phyloP scores from a whole-genome alignment of 2,797 vertebrate genomes.

The Megalops cyprinoides region DNA sequence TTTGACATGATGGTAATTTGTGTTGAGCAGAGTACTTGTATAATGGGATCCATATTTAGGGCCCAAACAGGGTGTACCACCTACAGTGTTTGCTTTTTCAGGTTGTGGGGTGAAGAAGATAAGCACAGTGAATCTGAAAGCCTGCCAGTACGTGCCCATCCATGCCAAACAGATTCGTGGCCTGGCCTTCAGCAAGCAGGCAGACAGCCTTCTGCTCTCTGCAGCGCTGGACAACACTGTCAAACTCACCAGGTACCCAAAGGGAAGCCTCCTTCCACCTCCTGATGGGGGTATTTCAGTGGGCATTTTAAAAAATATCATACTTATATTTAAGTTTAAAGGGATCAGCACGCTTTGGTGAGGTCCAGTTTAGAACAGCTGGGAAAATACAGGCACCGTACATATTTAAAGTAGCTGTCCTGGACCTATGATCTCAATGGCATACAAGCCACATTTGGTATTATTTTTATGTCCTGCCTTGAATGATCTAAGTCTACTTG shows the following conservation, averaged over 20 bases:
- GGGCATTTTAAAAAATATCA: no score
- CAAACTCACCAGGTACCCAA: constrained; percentile 91
- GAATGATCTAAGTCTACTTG: no score
- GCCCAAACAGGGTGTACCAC: neutral
- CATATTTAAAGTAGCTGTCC: no score
- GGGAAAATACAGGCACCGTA: no score
- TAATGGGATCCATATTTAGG: neutral
- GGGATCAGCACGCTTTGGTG: no score
- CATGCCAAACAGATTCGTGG: constrained; percentile 92
- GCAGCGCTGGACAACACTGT: constrained; percentile 89
- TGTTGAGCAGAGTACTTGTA: constrained; percentile 29
- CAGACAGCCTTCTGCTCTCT: constrained; percentile 87
- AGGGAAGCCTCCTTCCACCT: neutral
- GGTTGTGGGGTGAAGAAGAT: constrained; percentile 96
- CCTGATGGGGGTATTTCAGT: neutral
- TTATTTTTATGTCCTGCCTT: no score
- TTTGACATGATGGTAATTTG: neutral
- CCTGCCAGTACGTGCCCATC: constrained; percentile 90
- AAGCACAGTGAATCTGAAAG: constrained; percentile 85
- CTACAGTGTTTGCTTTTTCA: constrained; percentile 49
- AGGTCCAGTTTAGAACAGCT: no score
- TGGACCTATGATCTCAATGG: no score
- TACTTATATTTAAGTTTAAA: no score
- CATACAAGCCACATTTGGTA: no score
- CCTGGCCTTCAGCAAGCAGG: constrained; percentile 81